These are phyloP conservation scores for Calcarius lapponicus DNA, from an alignment of 2,797 vertebrate species.

Conservation along the genomic window DNA sequence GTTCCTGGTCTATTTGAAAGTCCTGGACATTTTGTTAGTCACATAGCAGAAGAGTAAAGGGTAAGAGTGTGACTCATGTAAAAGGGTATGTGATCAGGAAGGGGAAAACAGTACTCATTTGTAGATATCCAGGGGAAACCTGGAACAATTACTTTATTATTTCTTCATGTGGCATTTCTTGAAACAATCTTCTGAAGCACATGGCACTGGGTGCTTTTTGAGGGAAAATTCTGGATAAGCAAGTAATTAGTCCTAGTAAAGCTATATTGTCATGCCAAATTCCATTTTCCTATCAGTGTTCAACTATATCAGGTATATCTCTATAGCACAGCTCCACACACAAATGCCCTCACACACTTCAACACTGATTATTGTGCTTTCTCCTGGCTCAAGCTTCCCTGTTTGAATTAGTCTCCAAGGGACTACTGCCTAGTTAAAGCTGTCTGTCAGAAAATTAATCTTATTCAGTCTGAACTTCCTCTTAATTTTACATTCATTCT, in stretches of 20 bases:
- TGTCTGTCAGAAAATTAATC: constrained; percentile 17
- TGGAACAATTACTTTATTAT: neutral
- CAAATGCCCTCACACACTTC: neutral
- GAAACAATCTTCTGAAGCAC: neutral
- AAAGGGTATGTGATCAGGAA: neutral
- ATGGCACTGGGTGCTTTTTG: neutral
- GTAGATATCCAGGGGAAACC: neutral
- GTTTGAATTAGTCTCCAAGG: neutral
- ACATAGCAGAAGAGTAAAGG: neutral
- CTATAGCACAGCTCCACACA: neutral
- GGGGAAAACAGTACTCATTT: neutral
- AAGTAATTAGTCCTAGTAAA: neutral
- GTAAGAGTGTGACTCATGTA: neutral
- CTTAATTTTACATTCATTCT: constrained; percentile 5
- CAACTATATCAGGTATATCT: neutral
- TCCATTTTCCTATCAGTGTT: neutral
- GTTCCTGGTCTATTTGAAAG: neutral
- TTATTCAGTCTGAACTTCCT: neutral
- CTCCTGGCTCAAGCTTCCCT: neutral
- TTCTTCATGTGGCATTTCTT: neutral
- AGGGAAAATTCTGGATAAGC: neutral
- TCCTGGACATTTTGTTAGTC: neutral
- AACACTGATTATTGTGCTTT: neutral
- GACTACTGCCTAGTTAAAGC: neutral
- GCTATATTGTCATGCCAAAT: neutral